These are phyloP conservation scores for Coptotermes formosanus DNA, from an alignment of 1,140 invertebrate species.

Conservation along the genomic window DNA sequence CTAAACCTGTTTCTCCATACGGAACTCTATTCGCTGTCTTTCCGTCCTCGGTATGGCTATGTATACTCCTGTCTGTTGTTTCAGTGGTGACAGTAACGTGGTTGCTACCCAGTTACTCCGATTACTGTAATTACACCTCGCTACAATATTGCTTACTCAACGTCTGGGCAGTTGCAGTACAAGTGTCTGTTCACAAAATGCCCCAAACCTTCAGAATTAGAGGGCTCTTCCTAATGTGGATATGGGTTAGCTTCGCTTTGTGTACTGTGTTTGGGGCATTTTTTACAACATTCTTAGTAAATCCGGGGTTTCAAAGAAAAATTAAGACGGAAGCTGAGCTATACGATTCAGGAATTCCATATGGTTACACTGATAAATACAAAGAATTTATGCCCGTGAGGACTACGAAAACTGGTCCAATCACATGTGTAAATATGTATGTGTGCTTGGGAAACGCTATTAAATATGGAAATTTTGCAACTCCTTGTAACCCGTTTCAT, in stretches of 20 bases:
- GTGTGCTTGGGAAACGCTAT: not conserved
- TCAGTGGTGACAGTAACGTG: not conserved
- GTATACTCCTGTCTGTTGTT: not conserved
- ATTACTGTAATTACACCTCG: too few species aligned
- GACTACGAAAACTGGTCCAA: not conserved
- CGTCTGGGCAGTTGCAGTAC: not conserved
- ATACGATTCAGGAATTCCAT: not conserved
- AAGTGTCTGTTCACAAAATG: not conserved
- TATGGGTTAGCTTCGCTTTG: not conserved
- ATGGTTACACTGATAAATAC: not conserved
- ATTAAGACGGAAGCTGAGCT: not conserved
- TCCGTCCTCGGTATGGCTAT: not conserved
- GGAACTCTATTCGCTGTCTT: not conserved
- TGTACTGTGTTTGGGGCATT: not conserved
- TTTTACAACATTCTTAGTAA: not conserved
- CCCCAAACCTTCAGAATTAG: not conserved
- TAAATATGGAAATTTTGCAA: not conserved
- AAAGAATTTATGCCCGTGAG: not conserved
- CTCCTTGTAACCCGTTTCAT: not conserved
- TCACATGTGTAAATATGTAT: not conserved
- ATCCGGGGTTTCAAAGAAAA: not conserved
- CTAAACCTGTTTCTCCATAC: not conserved
- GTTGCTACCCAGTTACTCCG: not conserved
- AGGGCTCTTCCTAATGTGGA: not conserved
- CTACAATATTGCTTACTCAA: too few species aligned